Evolutionary conservation across 2,888 invertebrate genomes (phyloP), one percentile per base, ranked within the genome.

Genomic region (Callinectes sapidus): DNA sequence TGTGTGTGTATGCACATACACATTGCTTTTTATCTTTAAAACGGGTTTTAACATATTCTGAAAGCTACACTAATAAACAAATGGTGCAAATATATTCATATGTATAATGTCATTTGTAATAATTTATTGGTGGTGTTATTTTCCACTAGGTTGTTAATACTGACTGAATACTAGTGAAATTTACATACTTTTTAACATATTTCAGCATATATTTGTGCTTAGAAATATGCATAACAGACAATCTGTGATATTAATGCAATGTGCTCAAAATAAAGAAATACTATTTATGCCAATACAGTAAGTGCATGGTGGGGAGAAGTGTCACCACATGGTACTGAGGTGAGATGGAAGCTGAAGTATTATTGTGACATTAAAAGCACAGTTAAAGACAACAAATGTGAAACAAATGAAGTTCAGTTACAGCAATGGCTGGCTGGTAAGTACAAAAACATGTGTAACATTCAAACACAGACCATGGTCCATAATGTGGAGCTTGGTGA

Each of bases 311-410:
- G 81, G 32, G 81, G 35, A 8, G 35, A 35, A 48, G 14, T 81
- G 81, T 81, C 35, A 81, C 81, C 81, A 81, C 35, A 81, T 81
- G 81, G 32, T 71, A 71, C 10, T 81, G 16, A 81, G 81, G 81
- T 81, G 81, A 81, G 35, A 35, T 81, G 81, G 81, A 13, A 35
- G 28, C 13, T 81, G 81, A 35, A 35, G 81, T 71, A 81, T 81
- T 81, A 35, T 81, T 35, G 6, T 81, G 81, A 81, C 81, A 81
- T 81, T 81, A 81, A 81, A 81, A 81, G 81, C 81, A 81, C 81
- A 35, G 81, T 35, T 1, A 81, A 81, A 14, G 81, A 81, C 81
- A 81, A 81, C 81, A 81, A 35, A 35, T 28, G 71, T 28, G 28
- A 28, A 71, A 71, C 23, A 71, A 71, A 81, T 35, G 10, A 81